A percentile compares a stretch with the other conserved stretches of the same genome.
These are phyloP conservation scores for Stenurella melanura DNA, from an alignment of 2,888 invertebrate genomes.

Conservation along the genomic window DNA sequence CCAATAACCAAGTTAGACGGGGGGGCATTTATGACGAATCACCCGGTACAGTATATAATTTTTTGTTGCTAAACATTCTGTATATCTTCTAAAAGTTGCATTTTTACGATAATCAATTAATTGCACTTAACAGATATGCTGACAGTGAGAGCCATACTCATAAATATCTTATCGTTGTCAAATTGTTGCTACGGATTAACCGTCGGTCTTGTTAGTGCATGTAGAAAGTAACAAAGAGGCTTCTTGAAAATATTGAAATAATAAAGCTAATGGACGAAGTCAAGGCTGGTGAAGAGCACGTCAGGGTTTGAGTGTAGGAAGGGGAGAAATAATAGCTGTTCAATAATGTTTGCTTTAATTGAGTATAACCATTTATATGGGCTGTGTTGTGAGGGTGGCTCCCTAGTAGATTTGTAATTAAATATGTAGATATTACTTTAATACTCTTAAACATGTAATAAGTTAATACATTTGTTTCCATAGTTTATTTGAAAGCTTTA, in stretches of 20 bases:
- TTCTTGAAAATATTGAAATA: conserved; percentile 21
- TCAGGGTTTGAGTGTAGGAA: neutral
- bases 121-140: neutral
- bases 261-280: conserved; percentile 30
- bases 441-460: too few species aligned
- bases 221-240: neutral
- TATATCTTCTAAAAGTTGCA: neutral
- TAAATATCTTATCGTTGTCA: neutral
- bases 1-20: too few species aligned
- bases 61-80: neutral
- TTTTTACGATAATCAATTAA: neutral
- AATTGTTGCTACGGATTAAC: neutral
- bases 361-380: conserved; percentile 11
- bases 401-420: conserved; percentile 2
- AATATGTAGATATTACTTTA: neutral
- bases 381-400: neutral
- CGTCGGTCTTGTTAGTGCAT: neutral
- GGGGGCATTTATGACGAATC: too few species aligned
- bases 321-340: conserved; percentile 23
- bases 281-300: neutral
- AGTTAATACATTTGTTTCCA: too few species aligned
- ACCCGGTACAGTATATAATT: too few species aligned
- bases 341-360: conserved; percentile 27
- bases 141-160: neutral
- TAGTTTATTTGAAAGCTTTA: too few species aligned